Base-by-base conservation (phyloP, 2,113 vertebrate species). In the Axis porcinus region DNA sequence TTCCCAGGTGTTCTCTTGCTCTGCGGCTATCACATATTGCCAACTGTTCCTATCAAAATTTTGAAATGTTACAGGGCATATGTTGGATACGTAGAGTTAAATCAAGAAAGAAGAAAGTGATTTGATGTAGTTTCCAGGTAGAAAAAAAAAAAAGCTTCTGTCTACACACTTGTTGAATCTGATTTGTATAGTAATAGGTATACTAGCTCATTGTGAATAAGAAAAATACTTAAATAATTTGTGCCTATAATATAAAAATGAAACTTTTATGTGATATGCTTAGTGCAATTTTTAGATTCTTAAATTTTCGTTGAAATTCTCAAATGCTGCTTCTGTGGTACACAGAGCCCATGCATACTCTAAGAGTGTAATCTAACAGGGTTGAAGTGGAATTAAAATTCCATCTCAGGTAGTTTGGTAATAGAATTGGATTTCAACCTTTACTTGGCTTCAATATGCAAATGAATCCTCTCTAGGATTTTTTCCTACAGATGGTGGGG, bases 401-500 rank as follows among this genome's bases (percentile, higher is more conserved):
- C 43, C 92, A 40, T 86, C 12, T 28, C 70, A 86, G 33, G 17
- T 67, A 64, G 62, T 91, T 90, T 83, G 54, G 50, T 78, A 86
- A 79, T 36, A 54, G 54, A 95, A 91, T 94, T 89, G 40, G 45
- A 76, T 91, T 28, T 84, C 45, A 93, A 94, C 83, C 40, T 94
- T 93, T 91, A 28, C 89, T 96, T 91, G 43, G 33, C 83, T 95
- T 90, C 94, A 11, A 1, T 88, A 40, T 93, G 64, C 62, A 96
- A 91, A 86, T 96, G 11, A 92, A 52, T 86, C 47, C 55, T 89
- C 62, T 84, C 40, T 83, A 58, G 89, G 50, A 86, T 93, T 93
- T 91, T 79, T 91, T 93, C 58, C 67, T 96, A 92, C 91, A 96
- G 91, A 97, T 95, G 93, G 81, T 93, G 27, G 78, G 91, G 70